Evolutionary conservation across 1,140 invertebrate species (phyloP), one percentile per base, ranked within the genome.

Genomic region (Agrypnia vestita): DNA sequence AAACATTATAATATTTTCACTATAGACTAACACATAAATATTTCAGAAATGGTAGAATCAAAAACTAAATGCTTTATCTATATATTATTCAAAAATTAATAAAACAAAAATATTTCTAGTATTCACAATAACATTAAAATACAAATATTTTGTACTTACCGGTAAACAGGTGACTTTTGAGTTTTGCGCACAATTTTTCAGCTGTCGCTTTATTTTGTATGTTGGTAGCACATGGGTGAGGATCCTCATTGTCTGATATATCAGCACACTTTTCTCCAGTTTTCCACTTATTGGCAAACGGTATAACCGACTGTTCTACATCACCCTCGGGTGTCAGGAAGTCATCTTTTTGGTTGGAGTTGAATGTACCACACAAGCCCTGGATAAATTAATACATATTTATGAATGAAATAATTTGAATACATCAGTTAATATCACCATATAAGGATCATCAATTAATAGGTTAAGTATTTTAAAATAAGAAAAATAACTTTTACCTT

Each of bases 211-310:
- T 93, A 75, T 93, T 94, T 79, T 96, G 91, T 0, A 94, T 88
- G 84, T 94, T 94, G 0, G 90, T 83, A 19, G 93, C 92, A 83
- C 95, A 96, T 0, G 95, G 94, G 87, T 95, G 92, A 17, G 90
- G 87, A 0, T 87, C 88, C 61, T 91, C 88, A 35, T 87, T 88
- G 9, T 89, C 88, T 0, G 88, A 84, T 3, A 91, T 85, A 46
- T 94, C 89, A 62, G 94, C 90, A 85, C 96, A 97, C 13, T 91
- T 90, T 84, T 95, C 94, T 35, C 91, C 91, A 0, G 94, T 94
- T 86, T 95, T 96, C 96, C 96, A 97, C 84, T 96, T 96, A 85
- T 96, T 96, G 0, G 95, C 96, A 86, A 98, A 97, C 0, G 93
- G 91, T 9, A 93, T 88, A 0, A 93, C 89, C 0, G 93, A 91